Conservation (phyloP, 2,888 invertebrate species). For the Hyppa rectilinea region DNA sequence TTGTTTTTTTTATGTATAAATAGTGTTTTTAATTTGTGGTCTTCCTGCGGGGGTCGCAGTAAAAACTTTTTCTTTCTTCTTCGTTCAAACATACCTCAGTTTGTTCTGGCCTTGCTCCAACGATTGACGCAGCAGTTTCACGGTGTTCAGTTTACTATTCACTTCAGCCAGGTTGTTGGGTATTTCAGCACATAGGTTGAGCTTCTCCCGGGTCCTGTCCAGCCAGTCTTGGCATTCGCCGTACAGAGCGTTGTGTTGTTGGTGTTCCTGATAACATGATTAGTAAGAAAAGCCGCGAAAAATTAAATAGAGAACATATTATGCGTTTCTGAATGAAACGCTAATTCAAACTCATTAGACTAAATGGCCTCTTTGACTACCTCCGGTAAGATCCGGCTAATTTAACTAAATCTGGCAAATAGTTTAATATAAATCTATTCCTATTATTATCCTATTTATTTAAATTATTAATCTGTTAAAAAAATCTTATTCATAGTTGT, state of each 20-base stretch:
- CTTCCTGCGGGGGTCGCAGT: too few species aligned
- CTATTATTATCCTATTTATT: too few species aligned
- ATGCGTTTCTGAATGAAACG: background rate
- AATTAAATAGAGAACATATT: background rate
- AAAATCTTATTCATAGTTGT: background rate
- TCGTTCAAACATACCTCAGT: conserved; percentile 63
- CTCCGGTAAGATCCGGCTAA: background rate
- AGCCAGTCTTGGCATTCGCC: conserved; percentile 98
- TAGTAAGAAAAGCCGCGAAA: background rate
- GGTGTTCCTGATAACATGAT: conserved; percentile 93
- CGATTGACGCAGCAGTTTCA: conserved; percentile 97
- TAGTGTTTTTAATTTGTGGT: too few species aligned
- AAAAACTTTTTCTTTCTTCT: too few species aligned
- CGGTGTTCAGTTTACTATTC: conserved; percentile 95
- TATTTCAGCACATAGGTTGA: conserved; percentile 95
- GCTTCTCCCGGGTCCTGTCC: conserved; percentile 96
- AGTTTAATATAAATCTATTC: background rate
- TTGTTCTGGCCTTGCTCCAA: conserved; percentile 96
- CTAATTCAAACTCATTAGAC: background rate
- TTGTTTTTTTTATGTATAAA: too few species aligned
- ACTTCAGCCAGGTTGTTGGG: conserved; percentile 96
- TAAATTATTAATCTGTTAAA: background rate
- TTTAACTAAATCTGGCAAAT: background rate
- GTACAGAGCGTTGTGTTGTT: conserved; percentile 97
- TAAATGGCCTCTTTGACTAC: background rate